phyloP scores from a whole-genome alignment of 92 coral and sea anemone species.

The Anthopleura xanthogrammica region DNA sequence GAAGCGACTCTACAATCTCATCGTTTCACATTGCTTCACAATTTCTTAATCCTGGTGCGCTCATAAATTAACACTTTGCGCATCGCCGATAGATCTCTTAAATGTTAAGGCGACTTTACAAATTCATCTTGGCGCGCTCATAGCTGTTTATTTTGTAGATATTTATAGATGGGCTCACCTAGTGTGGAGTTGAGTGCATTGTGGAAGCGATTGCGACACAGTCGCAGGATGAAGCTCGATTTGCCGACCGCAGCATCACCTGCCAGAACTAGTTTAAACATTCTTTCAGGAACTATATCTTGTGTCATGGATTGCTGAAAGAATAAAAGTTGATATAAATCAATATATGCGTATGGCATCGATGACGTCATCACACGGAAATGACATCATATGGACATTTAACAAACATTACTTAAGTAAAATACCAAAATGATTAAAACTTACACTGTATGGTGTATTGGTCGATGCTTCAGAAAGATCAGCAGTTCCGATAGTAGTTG shows the following conservation, averaged over 20 bases:
- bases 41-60: too few species aligned
- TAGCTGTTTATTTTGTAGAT: too few species aligned
- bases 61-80: not conserved
- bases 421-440: not conserved
- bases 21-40: too few species aligned
- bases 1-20: too few species aligned
- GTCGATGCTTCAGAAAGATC: slow-evolving; percentile 74
- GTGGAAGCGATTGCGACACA: slow-evolving; percentile 91
- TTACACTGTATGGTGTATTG: slow-evolving; percentile 53
- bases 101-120: not conserved
- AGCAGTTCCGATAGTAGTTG: slow-evolving; percentile 79
- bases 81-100: not conserved
- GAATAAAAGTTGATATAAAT: not conserved
- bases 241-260: slow-evolving; percentile 99
- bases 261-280: slow-evolving; percentile 91
- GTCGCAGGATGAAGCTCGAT: slow-evolving; percentile 93
- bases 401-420: not conserved
- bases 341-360: not conserved
- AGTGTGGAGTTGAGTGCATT: slow-evolving; percentile 92
- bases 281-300: slow-evolving; percentile 79
- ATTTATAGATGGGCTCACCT: slow-evolving; percentile 38
- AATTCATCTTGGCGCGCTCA: too few species aligned
- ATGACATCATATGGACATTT: not conserved
- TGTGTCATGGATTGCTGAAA: slow-evolving; percentile 48
- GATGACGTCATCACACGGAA: not conserved